These are phyloP conservation scores for Porites evermanni DNA, from an alignment of 92 coral and sea anemone species.

Conservation along the genomic window DNA sequence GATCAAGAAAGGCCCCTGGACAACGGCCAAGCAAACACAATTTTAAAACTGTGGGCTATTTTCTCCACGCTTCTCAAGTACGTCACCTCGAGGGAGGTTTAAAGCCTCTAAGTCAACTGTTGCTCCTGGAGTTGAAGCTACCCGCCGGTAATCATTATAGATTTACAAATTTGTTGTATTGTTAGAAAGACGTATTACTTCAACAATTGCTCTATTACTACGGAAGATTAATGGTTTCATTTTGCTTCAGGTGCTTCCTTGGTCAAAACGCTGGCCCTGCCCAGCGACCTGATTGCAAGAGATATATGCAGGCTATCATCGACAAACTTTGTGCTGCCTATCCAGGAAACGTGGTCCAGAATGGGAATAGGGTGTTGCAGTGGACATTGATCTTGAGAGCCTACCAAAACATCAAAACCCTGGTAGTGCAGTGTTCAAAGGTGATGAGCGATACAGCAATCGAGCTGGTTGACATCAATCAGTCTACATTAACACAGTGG, in stretches of 20 bases:
- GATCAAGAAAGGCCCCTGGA: slow-evolving; percentile 29
- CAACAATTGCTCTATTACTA: not conserved
- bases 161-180: too few relatives aligned
- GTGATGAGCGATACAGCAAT: too few relatives aligned
- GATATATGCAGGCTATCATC: slow-evolving; percentile 66
- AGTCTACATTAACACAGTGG: too few relatives aligned
- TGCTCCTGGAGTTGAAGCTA: slow-evolving; percentile 60
- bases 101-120: slow-evolving; percentile 33
- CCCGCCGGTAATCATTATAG: slow-evolving; percentile 23
- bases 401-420: too few relatives aligned
- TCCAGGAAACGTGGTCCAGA: too few relatives aligned
- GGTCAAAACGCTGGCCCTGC: slow-evolving; percentile 68
- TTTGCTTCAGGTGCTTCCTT: slow-evolving; percentile 53
- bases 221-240: not conserved
- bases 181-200: not conserved
- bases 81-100: slow-evolving; percentile 38
- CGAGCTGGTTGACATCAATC: too few relatives aligned
- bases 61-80: slow-evolving; percentile 20
- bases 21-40: slow-evolving; percentile 45
- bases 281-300: slow-evolving; percentile 70
- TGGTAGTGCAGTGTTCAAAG: too few relatives aligned
- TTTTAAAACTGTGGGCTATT: slow-evolving; percentile 1
- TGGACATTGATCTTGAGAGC: too few relatives aligned
- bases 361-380: too few relatives aligned
- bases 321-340: not conserved